Conservation (phyloP, 1,140 invertebrate genomes). For the Zaprionus taronus region DNA sequence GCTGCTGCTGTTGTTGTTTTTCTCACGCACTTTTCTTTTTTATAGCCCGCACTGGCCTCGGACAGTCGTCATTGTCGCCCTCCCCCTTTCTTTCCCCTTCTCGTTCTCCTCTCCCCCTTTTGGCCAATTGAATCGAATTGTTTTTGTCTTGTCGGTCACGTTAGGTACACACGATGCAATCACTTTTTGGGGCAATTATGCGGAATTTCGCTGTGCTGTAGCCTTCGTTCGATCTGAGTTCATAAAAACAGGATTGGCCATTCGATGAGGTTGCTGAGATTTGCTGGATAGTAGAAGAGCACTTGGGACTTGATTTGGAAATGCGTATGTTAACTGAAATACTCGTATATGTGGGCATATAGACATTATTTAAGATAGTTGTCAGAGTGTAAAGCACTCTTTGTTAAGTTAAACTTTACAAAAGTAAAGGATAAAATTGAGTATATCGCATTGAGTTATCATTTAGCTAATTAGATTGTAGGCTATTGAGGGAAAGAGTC, state of each 20-base stretch:
- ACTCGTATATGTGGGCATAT: no score
- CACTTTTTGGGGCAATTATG: constrained; percentile 18
- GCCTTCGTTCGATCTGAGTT: background rate
- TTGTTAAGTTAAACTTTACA: no score
- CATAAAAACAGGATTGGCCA: background rate
- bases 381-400: no score
- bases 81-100: background rate
- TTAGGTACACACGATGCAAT: constrained; percentile 12
- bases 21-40: constrained; percentile 14
- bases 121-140: constrained; percentile 28
- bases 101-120: background rate
- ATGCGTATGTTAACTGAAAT: no score
- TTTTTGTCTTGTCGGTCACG: constrained; percentile 14
- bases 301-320: no score
- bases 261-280: background rate
- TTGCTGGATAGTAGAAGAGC: background rate
- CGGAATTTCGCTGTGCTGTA: background rate
- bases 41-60: constrained; percentile 13
- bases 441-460: no score
- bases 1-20: constrained; percentile 17
- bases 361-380: no score
- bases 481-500: no score
- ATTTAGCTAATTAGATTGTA: no score
- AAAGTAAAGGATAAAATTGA: no score
- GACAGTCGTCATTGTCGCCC: constrained; percentile 4